Percentiles rank a stretch among this genome's conserved stretches.
Evolutionary conservation across 2,113 vertebrate species (phyloP).

Genomic region (Pseudorectes ferrugineus): DNA sequence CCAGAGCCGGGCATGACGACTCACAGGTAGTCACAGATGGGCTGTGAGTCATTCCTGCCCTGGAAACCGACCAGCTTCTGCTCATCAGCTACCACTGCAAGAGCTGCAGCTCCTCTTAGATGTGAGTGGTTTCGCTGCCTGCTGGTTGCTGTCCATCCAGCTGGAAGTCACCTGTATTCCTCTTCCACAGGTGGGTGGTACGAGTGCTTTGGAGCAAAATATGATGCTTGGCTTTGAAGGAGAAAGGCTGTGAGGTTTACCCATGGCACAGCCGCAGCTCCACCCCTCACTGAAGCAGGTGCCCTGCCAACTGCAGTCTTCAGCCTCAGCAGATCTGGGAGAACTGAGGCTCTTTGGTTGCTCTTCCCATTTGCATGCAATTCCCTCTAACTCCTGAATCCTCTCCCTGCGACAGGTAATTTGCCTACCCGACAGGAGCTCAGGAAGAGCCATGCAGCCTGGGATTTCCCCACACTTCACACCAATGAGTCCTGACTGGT

Average conservation of each 20-base stretch:
- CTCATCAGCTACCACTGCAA: neutral
- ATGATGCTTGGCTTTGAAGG: neutral
- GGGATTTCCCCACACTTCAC: neutral
- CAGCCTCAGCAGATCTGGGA: neutral
- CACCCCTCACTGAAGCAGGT: neutral
- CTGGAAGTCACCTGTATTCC: neutral
- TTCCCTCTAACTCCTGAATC: neutral
- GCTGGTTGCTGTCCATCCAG: neutral
- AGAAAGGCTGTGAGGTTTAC: neutral
- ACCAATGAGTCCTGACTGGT: neutral
- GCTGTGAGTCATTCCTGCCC: neutral
- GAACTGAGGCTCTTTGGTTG: neutral
- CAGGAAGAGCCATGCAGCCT: neutral
- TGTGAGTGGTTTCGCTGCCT: neutral
- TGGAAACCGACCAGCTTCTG: neutral
- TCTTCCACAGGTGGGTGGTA: neutral
- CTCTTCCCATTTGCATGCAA: slow-evolving; percentile 23
- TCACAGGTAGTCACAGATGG: neutral
- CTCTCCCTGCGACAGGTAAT: neutral
- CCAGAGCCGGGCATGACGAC: fast-evolving
- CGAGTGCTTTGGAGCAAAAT: neutral
- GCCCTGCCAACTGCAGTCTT: neutral
- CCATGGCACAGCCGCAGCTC: neutral
- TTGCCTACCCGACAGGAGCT: neutral
- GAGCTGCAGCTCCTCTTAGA: neutral